Base-by-base conservation (phyloP, 2,888 invertebrate genomes). In the Peribatodes rhomboidaria region DNA sequence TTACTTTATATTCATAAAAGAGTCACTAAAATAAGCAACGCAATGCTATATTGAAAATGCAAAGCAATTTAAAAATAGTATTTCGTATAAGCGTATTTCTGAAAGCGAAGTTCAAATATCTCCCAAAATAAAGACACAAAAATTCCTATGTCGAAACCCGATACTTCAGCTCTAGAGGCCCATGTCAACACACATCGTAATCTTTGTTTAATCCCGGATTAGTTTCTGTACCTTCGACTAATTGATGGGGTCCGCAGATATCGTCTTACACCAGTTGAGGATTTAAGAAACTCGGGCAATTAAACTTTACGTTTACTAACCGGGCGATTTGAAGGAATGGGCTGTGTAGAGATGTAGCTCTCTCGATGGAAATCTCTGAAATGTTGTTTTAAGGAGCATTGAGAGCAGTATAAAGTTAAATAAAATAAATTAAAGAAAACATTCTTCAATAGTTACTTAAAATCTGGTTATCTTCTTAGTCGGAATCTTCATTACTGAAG, bases 191-290 rank as follows among this genome's bases (percentile, higher is more conserved):
- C 31, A 69, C 55, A 63, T 16, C 10, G 31, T 70, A 69, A 72
- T 70, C 67, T 65, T n/a, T 49, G 47, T 62, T 57, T 64, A 65
- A 68, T 68, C 33, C 64, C 47, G 56, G 68, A 46, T 70, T 70
- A 65, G 49, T 50, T 47, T 35, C 13, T 35, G 35, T 20, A 18
- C 50, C 46, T 50, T 54, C 53, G 49, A 50, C 62, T 61, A 71
- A 68, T 65, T 53, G 59, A 63, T 46, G 31, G 59, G 61, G 53
- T 35, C 50, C 59, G 20, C 54, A 59, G 53, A 65, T 69, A 68
- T 69, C 67, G 49, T 31, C 54, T 70, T 70, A 68, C 66, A 46
- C 39, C 20, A 31, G 10, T 20, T 46, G 49, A 59, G 66, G 16
- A 13, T 53, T 62, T 56, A 54, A 33, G 46, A 55, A 55, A 31